phyloP scores from a whole-genome alignment of 2,797 vertebrate genomes.

The Siniperca scherzeri region DNA sequence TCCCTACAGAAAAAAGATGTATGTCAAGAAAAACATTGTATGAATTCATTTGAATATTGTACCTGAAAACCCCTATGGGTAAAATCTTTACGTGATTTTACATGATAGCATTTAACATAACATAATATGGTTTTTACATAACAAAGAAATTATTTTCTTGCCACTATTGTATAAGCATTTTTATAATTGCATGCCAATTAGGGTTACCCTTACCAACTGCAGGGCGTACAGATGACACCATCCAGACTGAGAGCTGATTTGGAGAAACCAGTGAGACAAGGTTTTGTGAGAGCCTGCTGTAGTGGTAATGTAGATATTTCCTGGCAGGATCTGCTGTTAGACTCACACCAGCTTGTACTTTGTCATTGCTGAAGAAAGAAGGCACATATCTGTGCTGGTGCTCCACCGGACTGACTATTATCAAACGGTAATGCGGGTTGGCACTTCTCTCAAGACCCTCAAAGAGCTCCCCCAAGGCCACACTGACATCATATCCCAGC shows the following conservation, averaged over 20 bases:
- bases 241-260: constrained; percentile 79
- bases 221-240: constrained; percentile 82
- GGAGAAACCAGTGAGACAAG: constrained; percentile 69
- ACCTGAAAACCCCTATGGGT: background rate
- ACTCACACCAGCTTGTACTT: constrained; percentile 74
- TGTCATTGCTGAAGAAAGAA: constrained; percentile 85
- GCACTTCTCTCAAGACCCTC: constrained; percentile 74
- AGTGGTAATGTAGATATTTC: constrained; percentile 82
- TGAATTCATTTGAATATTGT: background rate
- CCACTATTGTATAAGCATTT: background rate
- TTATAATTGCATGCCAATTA: background rate
- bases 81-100: background rate
- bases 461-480: constrained; percentile 79
- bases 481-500: constrained; percentile 85
- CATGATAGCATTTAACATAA: background rate
- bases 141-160: background rate
- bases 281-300: constrained; percentile 26
- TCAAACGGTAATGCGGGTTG: constrained; percentile 73
- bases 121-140: background rate
- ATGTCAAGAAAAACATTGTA: background rate
- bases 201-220: constrained; percentile 83
- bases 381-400: constrained; percentile 85
- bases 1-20: constrained; percentile 71
- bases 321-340: constrained; percentile 47
- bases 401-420: constrained; percentile 81